Percentiles rank a stretch among this genome's conserved stretches.
These are phyloP conservation scores for Listronotus bonariensis DNA, from an alignment of 1,140 invertebrate genomes.

Conservation along the genomic window DNA sequence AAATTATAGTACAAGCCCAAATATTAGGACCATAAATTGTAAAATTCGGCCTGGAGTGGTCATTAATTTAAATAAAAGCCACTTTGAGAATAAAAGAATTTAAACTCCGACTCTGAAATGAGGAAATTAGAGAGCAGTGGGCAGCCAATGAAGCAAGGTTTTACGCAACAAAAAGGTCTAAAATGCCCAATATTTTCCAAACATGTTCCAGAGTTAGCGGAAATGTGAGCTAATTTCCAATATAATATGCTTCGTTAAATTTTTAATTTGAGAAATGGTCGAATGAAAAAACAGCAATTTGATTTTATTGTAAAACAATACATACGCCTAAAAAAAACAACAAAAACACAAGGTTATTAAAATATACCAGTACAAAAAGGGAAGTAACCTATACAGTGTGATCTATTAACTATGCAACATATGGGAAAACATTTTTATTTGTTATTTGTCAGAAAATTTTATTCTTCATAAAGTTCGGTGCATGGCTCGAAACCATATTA, in stretches of 20 bases:
- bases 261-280: conserved; percentile 3
- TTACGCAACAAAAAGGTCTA: conserved; percentile 6
- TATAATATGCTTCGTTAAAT: background rate
- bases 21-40: background rate
- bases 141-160: background rate
- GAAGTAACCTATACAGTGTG: no score
- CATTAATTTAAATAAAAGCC: conserved; percentile 20
- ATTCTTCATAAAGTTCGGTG: no score
- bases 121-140: background rate
- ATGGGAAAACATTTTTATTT: no score
- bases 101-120: conserved; percentile 4
- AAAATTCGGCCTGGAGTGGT: conserved; percentile 3
- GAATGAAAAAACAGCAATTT: no score
- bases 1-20: no score
- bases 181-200: background rate
- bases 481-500: no score
- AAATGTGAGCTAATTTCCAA: conserved; percentile 1
- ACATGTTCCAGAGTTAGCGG: conserved; percentile 4
- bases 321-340: no score
- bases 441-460: no score
- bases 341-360: no score
- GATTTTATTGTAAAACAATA: no score
- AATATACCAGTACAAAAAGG: no score
- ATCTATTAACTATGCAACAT: no score
- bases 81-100: conserved; percentile 10